These are phyloP conservation scores for Myopa testacea DNA, from an alignment of 2,888 invertebrate genomes.

Conservation along the genomic window DNA sequence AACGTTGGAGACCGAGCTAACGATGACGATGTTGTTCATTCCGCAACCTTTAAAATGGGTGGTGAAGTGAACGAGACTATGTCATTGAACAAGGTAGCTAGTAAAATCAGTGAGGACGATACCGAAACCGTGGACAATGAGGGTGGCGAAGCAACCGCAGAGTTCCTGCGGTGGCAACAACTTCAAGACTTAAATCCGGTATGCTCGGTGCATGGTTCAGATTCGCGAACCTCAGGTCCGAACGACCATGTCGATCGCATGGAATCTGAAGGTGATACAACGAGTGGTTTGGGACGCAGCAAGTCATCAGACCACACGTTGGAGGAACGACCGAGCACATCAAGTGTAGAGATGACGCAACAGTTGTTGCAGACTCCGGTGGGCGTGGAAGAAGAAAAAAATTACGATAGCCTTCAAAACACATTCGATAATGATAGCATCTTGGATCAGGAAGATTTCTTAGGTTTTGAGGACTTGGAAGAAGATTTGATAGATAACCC, in stretches of 20 bases:
- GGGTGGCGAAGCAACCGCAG: conserved; percentile 7
- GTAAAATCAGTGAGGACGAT: conserved; percentile 35
- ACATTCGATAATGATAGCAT: conserved; percentile 22
- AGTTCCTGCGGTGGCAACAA: conserved; percentile 32
- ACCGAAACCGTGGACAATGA: neutral
- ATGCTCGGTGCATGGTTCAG: conserved; percentile 50
- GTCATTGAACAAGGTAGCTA: conserved; percentile 15
- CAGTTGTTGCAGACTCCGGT: conserved; percentile 34
- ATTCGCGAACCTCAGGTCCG: conserved; percentile 37
- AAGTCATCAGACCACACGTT: conserved; percentile 56
- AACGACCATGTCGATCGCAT: conserved; percentile 44
- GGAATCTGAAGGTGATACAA: conserved; percentile 56
- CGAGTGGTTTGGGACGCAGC: conserved; percentile 58
- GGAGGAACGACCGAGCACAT: conserved; percentile 31
- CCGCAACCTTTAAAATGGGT: conserved; percentile 24
- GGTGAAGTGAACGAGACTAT: neutral
- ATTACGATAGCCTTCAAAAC: no score
- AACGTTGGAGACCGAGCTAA: conserved; percentile 22
- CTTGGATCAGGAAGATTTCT: conserved; percentile 39
- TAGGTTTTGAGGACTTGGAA: conserved; percentile 40
- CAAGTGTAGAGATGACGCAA: conserved; percentile 24
- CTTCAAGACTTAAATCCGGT: conserved; percentile 60
- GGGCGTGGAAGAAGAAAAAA: conserved; percentile 1
- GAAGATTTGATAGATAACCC: neutral
- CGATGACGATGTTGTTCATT: conserved; percentile 18